Conservation (phyloP, 1,140 invertebrate species). For the Pinna nobilis region DNA sequence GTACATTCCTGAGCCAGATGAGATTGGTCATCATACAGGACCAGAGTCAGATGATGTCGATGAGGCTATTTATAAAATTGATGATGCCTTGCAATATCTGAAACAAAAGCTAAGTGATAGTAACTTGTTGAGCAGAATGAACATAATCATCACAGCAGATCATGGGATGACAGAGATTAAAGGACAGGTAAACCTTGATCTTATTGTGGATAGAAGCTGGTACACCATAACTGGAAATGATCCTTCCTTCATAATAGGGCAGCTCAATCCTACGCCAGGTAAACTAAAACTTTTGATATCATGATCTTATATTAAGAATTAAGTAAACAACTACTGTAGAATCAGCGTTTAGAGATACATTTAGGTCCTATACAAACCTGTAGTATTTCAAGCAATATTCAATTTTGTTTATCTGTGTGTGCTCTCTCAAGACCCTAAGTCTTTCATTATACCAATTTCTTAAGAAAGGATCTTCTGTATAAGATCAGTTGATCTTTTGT, state of each 20-base stretch:
- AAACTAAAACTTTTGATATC: not conserved
- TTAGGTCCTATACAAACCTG: no score
- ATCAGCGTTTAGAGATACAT: no score
- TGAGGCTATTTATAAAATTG: slow-evolving; percentile 37
- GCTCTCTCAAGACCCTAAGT: not conserved
- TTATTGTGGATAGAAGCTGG: slow-evolving; percentile 69
- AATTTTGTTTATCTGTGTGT: not conserved
- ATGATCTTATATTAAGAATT: no score
- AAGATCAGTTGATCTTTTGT: no score
- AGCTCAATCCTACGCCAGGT: not conserved
- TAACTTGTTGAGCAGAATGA: slow-evolving; percentile 77
- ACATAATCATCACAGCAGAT: slow-evolving; percentile 83
- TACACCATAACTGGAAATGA: slow-evolving; percentile 3
- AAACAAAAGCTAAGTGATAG: slow-evolving; percentile 46
- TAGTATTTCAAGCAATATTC: no score
- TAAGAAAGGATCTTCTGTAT: no score
- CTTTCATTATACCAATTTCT: no score
- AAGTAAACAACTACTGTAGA: no score
- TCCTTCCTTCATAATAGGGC: not conserved
- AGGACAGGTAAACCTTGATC: slow-evolving; percentile 78
- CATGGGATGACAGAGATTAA: slow-evolving; percentile 81
- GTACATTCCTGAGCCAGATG: slow-evolving; percentile 86
- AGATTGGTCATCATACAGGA: slow-evolving; percentile 73
- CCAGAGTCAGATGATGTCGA: slow-evolving; percentile 54
- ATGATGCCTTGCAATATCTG: slow-evolving; percentile 54